Evolutionary conservation across 2,888 invertebrate genomes (phyloP).

Genomic region (Ophion ellenae): DNA sequence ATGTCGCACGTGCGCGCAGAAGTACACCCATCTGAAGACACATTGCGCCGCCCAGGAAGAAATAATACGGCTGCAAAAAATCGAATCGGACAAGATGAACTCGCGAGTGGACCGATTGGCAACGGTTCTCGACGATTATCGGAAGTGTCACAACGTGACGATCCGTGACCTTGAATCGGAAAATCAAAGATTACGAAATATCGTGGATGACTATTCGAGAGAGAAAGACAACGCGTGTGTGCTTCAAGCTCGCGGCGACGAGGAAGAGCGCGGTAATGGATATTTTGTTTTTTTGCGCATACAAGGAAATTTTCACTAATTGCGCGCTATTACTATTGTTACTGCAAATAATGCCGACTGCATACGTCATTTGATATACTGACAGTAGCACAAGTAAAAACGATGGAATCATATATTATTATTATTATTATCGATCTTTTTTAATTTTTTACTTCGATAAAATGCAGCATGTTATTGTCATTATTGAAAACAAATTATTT

Average conservation of each 20-base stretch:
- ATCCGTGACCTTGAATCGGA: constrained; percentile 51
- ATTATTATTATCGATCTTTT: too few species aligned
- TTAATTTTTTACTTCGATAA: too few species aligned
- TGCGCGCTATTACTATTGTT: too few species aligned
- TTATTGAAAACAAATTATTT: too few species aligned
- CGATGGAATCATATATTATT: too few species aligned
- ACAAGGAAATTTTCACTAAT: neutral
- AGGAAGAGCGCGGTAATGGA: constrained; percentile 52
- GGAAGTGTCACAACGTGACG: constrained; percentile 47
- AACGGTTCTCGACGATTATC: constrained; percentile 50
- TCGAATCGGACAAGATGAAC: constrained; percentile 53
- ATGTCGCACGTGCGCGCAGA: constrained; percentile 40
- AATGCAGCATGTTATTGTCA: too few species aligned
- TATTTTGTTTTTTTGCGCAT: neutral
- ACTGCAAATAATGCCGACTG: too few species aligned
- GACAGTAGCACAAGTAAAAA: too few species aligned
- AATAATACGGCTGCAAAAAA: constrained; percentile 56
- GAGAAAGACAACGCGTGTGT: constrained; percentile 28
- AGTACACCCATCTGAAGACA: constrained; percentile 56
- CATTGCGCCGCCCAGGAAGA: constrained; percentile 55
- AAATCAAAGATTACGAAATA: constrained; percentile 42
- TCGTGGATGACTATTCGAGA: constrained; percentile 9
- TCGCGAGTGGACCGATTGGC: constrained; percentile 42
- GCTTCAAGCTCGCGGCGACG: constrained; percentile 3
- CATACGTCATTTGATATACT: too few species aligned